Percentiles rank a stretch among this genome's conserved stretches.
phyloP scores from a whole-genome alignment of 2,113 vertebrate genomes.

The Laticauda laticaudata region DNA sequence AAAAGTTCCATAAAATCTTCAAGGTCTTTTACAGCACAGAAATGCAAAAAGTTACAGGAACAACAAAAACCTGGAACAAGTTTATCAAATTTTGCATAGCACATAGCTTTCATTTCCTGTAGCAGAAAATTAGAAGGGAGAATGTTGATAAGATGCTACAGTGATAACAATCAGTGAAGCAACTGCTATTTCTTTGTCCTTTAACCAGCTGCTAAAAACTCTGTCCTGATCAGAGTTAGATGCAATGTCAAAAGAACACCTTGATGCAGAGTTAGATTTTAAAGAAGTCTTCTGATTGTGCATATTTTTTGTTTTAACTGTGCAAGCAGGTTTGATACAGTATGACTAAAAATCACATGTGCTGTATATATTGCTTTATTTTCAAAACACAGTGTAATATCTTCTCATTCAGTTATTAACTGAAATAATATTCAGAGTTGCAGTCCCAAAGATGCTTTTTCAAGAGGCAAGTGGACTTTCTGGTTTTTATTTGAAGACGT shows the following conservation, averaged over 20 bases:
- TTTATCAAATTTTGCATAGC: slow-evolving; percentile 3
- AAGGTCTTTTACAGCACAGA: background rate
- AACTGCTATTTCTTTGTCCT: background rate
- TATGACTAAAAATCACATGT: background rate
- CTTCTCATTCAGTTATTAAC: background rate
- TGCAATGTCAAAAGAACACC: background rate
- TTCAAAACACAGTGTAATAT: background rate
- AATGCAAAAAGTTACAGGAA: background rate
- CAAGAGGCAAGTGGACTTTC: no score
- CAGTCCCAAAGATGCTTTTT: background rate
- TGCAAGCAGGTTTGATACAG: background rate
- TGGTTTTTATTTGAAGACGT: no score
- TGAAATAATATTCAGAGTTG: background rate
- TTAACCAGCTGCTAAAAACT: background rate
- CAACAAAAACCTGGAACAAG: background rate
- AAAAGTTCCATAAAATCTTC: background rate
- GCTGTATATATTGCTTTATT: background rate
- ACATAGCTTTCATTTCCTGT: background rate
- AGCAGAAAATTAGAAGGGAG: background rate
- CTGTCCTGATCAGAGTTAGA: background rate
- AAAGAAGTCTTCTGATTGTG: background rate
- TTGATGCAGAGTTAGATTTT: background rate
- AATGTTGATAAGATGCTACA: slow-evolving; percentile 1
- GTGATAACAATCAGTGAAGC: background rate
- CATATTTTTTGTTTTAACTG: background rate